Percentiles rank a stretch among this genome's conserved stretches.
Evolutionary conservation across 1,140 invertebrate species (phyloP).

Genomic region (Leptestheria dahalacensis): DNA sequence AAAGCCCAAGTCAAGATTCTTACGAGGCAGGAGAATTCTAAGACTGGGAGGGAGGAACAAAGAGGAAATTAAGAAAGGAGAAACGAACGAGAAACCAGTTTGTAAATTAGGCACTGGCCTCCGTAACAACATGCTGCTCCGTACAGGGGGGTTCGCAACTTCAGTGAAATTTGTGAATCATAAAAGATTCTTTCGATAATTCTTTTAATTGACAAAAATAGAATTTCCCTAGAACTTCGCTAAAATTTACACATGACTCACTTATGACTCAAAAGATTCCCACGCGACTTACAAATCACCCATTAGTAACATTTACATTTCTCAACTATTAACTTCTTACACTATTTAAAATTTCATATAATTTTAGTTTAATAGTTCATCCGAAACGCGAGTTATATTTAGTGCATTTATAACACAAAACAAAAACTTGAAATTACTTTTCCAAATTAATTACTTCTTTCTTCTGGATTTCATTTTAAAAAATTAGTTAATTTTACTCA

Average conservation of each 20-base stretch:
- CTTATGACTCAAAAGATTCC: too few relatives aligned
- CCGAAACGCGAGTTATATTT: not conserved
- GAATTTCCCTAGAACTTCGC: too few relatives aligned
- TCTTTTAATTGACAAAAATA: too few relatives aligned
- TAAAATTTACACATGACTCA: too few relatives aligned
- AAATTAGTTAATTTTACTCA: not conserved
- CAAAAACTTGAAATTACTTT: not conserved
- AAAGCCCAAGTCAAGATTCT: not conserved
- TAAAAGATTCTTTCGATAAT: too few relatives aligned
- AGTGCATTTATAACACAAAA: not conserved
- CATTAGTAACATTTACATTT: too few relatives aligned
- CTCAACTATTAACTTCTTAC: not conserved
- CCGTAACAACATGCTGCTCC: too few relatives aligned
- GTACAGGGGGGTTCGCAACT: not conserved
- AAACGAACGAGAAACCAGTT: not conserved
- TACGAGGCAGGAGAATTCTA: not conserved
- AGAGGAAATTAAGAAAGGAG: not conserved
- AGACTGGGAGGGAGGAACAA: not conserved
- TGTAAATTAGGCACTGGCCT: not conserved
- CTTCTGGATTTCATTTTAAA: not conserved
- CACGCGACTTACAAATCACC: too few relatives aligned
- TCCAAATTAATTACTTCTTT: not conserved
- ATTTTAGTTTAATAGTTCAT: not conserved
- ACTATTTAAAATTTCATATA: not conserved
- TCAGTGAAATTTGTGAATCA: not conserved